Base-by-base conservation (phyloP, 2,113 vertebrate genomes). In the Stercorarius parasiticus region DNA sequence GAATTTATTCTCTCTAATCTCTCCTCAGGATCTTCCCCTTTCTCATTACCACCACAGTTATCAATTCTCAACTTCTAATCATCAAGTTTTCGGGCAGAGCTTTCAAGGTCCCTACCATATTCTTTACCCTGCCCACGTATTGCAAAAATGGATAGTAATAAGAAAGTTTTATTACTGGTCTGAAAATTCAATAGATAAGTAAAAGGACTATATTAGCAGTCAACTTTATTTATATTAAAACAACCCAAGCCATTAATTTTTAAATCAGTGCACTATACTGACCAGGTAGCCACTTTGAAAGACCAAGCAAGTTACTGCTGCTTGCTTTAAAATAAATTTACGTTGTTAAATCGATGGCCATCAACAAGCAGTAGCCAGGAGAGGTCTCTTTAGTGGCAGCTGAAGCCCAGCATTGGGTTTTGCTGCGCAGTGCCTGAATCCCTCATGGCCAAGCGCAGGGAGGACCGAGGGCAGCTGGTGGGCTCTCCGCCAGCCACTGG, bases 391-490 rank as follows among this genome's bases (percentile, higher is more conserved):
- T 7, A 86, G 43, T 0, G 4, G 59, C 42, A 83, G 43, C 61
- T 45, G 10, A 22, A 95, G 64, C 36, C 42, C 80, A 69, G 25
- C 0, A 0, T 3, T 64, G 70, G 27, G 40, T 71, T 69, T 79
- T 21, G 18, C 45, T 43, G 72, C 13, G 16, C 27, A 13, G 85
- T 1, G 8, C 36, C 66, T 25, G 32, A 59, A 50, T 67, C 42
- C 7, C n/a, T 43, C 36, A 12, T 1, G 19, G 82, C 29, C 18
- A 2, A 22, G 3, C 0, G 6, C 30, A 21, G 38, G 23, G 47
- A 76, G n/a, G 17, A 27, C 9, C 0, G 1, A 62, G 21, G n/a
- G 50, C 22, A 64, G 72, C 20, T n/a, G 0, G 0, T 1, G 5
- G 21, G 20, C 17, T 2, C 1, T 52, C 17, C 4, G 2, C 61